phyloP scores from a whole-genome alignment of 2,888 invertebrate genomes.

The Danaus chrysippus region DNA sequence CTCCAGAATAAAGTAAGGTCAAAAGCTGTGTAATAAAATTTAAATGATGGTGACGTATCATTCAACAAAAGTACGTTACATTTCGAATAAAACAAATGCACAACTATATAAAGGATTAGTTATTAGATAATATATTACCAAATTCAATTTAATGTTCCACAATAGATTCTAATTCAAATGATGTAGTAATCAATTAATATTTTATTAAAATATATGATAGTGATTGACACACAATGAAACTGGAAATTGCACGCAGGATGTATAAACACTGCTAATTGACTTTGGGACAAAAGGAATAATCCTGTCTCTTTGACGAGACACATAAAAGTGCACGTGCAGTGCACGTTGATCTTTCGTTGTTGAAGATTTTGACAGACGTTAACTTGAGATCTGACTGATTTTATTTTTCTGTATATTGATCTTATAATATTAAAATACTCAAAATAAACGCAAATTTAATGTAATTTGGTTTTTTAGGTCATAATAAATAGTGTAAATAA shows the following conservation, averaged over 20 bases:
- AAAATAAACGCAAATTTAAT: no score
- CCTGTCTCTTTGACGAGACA: conserved; percentile 6
- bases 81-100: no score
- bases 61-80: no score
- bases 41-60: background rate
- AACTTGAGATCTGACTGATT: background rate
- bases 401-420: background rate
- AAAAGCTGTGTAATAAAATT: background rate
- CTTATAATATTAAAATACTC: no score
- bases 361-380: background rate
- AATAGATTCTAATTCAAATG: background rate
- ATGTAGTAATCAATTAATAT: background rate
- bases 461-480: no score
- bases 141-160: background rate
- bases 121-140: no score
- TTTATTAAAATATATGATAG: conserved; percentile 12
- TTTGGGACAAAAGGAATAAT: conserved; percentile 23
- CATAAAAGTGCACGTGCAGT: background rate
- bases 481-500: no score
- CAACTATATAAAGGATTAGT: no score
- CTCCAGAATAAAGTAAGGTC: background rate
- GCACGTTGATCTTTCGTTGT: conserved; percentile 1
- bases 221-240: conserved; percentile 21
- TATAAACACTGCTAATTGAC: conserved; percentile 24
- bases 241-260: conserved; percentile 15